Conservation (phyloP, 2,888 invertebrate genomes). For the Calameuta filiformis region DNA sequence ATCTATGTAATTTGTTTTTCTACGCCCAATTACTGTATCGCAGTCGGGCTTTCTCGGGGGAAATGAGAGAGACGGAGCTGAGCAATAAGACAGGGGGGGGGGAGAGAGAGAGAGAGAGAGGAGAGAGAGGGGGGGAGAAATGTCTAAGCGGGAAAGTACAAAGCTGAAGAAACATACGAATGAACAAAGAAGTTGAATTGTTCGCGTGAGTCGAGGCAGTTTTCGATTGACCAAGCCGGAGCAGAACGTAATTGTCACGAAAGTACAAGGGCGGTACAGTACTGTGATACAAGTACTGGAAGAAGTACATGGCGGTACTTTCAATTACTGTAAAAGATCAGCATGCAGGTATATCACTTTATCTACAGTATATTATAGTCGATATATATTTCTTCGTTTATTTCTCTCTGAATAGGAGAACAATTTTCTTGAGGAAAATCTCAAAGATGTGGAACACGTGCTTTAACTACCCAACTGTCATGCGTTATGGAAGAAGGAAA, state of each 20-base stretch:
- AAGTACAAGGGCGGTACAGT: neutral
- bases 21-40: neutral
- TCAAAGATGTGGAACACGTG: constrained; percentile 45
- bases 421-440: constrained; percentile 2
- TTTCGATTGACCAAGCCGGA: neutral
- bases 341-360: neutral
- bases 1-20: neutral
- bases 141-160: neutral
- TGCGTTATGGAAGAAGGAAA: constrained; percentile 38
- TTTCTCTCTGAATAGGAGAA: neutral
- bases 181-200: neutral
- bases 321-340: neutral
- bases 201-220: neutral
- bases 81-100: neutral
- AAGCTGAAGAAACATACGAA: neutral
- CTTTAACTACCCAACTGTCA: constrained; percentile 22
- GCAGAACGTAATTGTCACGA: neutral
- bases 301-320: neutral
- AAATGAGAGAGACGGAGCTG: neutral
- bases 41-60: neutral
- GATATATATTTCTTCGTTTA: neutral
- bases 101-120: neutral
- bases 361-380: neutral
- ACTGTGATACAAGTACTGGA: neutral
- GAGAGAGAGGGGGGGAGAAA: neutral